Conservation (phyloP, 2,888 invertebrate species). For the Scaptomyza parva region DNA sequence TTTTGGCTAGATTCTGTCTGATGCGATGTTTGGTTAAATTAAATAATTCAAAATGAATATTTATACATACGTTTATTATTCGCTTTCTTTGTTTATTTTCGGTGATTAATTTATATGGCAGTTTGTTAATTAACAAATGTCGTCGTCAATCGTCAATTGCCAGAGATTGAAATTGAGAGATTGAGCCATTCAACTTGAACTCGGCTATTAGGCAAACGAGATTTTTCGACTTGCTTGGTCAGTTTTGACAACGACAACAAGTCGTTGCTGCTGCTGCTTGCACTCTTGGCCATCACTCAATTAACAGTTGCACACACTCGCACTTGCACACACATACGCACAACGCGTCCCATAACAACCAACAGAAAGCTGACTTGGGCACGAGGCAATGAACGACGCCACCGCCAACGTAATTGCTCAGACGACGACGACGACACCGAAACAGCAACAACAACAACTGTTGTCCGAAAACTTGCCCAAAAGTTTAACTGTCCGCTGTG, state of each 20-base stretch:
- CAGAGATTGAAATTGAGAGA: slow-evolving; percentile 73
- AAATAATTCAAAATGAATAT: background rate
- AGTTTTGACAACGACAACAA: slow-evolving; percentile 21
- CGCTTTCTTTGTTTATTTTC: slow-evolving; percentile 14
- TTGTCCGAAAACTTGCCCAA: slow-evolving; percentile 55
- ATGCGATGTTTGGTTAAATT: background rate
- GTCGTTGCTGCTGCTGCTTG: slow-evolving; percentile 18
- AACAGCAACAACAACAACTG: slow-evolving; percentile 15
- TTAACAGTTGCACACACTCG: slow-evolving; percentile 69
- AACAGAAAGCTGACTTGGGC: slow-evolving; percentile 23
- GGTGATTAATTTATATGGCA: slow-evolving; percentile 64
- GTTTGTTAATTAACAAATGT: slow-evolving; percentile 68
- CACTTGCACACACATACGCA: slow-evolving; percentile 23
- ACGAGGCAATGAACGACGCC: slow-evolving; percentile 72
- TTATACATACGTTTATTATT: background rate
- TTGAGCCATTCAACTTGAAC: slow-evolving; percentile 83
- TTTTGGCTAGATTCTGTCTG: background rate
- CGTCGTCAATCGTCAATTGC: slow-evolving; percentile 53
- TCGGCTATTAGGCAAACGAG: slow-evolving; percentile 83
- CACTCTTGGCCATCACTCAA: slow-evolving; percentile 60
- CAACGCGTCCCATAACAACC: slow-evolving; percentile 35
- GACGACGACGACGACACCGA: slow-evolving; percentile 16
- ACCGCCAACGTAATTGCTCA: slow-evolving; percentile 56
- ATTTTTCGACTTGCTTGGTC: slow-evolving; percentile 55
- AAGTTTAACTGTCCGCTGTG: slow-evolving; percentile 42